Conservation (phyloP, 2,797 vertebrate species). For the Alauda arvensis region DNA sequence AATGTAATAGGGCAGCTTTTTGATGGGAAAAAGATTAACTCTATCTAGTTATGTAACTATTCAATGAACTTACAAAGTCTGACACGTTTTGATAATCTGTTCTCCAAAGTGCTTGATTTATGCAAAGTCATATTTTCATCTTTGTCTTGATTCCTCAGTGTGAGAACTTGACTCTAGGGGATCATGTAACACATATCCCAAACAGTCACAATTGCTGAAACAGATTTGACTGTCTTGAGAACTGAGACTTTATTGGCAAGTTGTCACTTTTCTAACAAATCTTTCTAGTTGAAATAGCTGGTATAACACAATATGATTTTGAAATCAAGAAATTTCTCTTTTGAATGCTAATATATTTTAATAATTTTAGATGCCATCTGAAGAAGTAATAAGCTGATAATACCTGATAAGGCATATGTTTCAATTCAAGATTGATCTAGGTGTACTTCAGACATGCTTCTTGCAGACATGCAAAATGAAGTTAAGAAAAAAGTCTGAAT, state of each 20-base stretch:
- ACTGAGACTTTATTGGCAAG: constrained; percentile 42
- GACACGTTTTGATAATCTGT: neutral
- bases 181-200: neutral
- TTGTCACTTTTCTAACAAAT: constrained; percentile 35
- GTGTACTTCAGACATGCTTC: neutral
- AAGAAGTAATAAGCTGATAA: neutral
- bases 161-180: constrained; percentile 12
- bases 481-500: neutral
- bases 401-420: neutral
- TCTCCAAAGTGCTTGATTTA: constrained; percentile 19
- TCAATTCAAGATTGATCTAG: neutral
- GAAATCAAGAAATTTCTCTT: neutral
- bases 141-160: neutral
- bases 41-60: neutral
- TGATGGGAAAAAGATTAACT: neutral
- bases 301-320: neutral
- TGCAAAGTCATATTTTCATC: constrained; percentile 25
- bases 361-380: neutral
- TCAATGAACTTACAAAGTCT: neutral
- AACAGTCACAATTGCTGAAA: constrained; percentile 16
- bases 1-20: neutral
- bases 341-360: constrained; percentile 10
- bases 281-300: constrained; percentile 14
- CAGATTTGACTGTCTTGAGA: constrained; percentile 22
- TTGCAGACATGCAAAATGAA: neutral